These are phyloP conservation scores for Ursus arctos DNA, from an alignment of 2,113 vertebrate genomes.

Conservation along the genomic window DNA sequence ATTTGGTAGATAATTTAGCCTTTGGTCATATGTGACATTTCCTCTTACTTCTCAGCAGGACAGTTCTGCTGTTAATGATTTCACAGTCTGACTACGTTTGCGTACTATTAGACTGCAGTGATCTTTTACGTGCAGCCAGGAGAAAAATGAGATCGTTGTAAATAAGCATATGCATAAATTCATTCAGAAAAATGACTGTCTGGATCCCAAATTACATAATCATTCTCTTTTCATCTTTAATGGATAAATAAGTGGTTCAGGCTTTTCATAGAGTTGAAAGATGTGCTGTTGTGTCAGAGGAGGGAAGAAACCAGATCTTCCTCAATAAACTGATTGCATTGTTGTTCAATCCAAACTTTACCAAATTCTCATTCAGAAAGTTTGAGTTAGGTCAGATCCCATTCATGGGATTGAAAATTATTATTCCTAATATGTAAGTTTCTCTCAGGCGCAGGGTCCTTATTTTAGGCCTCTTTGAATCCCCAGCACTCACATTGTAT, in stretches of 20 bases:
- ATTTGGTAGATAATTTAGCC: slow-evolving; percentile 1
- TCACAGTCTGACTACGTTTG: slow-evolving; percentile 41
- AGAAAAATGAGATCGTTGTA: slow-evolving; percentile 21
- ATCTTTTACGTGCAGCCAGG: slow-evolving; percentile 13
- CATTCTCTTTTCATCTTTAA: slow-evolving; percentile 42
- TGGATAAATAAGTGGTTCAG: slow-evolving; percentile 45
- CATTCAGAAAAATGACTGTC: slow-evolving; percentile 62
- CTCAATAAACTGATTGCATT: background rate
- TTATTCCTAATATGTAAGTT: background rate
- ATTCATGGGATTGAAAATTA: background rate
- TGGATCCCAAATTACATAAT: background rate
- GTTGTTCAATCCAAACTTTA: background rate
- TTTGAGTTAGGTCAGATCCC: background rate
- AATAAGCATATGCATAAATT: slow-evolving; percentile 42
- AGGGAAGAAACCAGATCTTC: background rate
- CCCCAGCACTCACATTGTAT: background rate
- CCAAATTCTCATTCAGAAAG: background rate
- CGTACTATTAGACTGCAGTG: background rate
- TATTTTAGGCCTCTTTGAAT: background rate
- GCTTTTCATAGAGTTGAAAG: background rate
- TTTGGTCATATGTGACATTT: slow-evolving; percentile 26
- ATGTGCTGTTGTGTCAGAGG: background rate
- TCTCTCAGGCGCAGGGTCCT: background rate
- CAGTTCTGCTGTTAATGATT: slow-evolving; percentile 2
- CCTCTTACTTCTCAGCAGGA: slow-evolving; percentile 14